Percentiles rank a stretch among this genome's conserved stretches.
phyloP scores from a whole-genome alignment of 2,888 invertebrate species.

The Mechanitis messenoides region DNA sequence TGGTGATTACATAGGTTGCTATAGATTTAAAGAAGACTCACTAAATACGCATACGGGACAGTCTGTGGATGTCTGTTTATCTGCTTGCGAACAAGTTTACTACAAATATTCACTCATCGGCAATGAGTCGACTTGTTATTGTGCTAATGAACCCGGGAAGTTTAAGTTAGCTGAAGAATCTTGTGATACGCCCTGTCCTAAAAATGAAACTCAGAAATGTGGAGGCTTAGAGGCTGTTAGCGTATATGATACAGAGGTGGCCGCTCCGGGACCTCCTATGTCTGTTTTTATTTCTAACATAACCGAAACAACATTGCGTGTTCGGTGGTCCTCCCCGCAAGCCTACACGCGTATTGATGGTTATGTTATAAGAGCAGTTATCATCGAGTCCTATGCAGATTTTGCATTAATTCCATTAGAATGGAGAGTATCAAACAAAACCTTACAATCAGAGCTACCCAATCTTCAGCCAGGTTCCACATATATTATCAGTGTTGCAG shows the following conservation, averaged over 20 bases:
- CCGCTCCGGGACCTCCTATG: constrained; percentile 82
- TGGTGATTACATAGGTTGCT: constrained; percentile 67
- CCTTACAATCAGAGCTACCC: constrained; percentile 74
- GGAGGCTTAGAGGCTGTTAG: constrained; percentile 81
- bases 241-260: constrained; percentile 81
- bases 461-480: constrained; percentile 84
- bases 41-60: constrained; percentile 68
- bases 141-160: constrained; percentile 62
- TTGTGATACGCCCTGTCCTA: constrained; percentile 78
- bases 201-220: constrained; percentile 79
- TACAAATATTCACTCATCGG: constrained; percentile 67
- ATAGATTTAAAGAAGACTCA: constrained; percentile 53
- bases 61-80: constrained; percentile 65
- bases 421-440: constrained; percentile 78
- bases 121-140: constrained; percentile 65
- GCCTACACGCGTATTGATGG: constrained; percentile 71
- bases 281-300: constrained; percentile 75
- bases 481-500: constrained; percentile 84
- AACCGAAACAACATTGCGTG: constrained; percentile 78
- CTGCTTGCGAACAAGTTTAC: constrained; percentile 66
- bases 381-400: constrained; percentile 77
- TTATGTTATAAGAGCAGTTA: constrained; percentile 74
- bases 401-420: constrained; percentile 66
- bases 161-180: constrained; percentile 59
- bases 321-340: constrained; percentile 77